phyloP scores from a whole-genome alignment of 64 coral and sea anemone genomes.

The Montipora sp. region DNA sequence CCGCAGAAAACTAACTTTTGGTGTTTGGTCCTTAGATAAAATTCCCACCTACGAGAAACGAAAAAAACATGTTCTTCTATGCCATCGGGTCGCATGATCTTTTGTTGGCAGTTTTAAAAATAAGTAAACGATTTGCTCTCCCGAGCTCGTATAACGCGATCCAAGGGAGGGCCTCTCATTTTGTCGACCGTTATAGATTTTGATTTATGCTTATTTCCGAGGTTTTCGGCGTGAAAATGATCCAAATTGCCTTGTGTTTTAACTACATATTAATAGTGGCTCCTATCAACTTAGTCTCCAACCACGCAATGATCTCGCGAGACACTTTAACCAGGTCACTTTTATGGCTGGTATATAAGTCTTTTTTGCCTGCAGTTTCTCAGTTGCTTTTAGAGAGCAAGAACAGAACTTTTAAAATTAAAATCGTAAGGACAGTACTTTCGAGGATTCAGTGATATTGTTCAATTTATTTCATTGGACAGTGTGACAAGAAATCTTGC shows the following conservation, averaged over 20 bases:
- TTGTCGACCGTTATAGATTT: constrained; percentile 2
- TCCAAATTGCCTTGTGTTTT: constrained; percentile 27
- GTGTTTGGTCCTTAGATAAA: neutral
- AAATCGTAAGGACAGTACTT: neutral
- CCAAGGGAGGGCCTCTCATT: neutral
- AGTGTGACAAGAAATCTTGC: neutral
- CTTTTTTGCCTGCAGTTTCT: neutral
- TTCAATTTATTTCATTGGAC: constrained; percentile 20
- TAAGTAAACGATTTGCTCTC: constrained; percentile 4
- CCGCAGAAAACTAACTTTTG: constrained; percentile 45
- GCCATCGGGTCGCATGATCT: neutral
- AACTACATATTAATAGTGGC: constrained; percentile 42
- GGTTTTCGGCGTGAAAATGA: constrained; percentile 13
- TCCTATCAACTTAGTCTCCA: neutral
- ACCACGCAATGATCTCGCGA: neutral
- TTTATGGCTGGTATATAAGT: neutral
- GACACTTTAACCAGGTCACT: neutral
- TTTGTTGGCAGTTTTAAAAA: neutral
- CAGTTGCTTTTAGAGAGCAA: neutral
- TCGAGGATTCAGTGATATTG: constrained; percentile 3
- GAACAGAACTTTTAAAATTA: neutral
- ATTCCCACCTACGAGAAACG: neutral
- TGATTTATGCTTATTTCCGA: constrained; percentile 38
- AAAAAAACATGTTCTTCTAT: neutral
- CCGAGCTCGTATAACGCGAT: neutral